Evolutionary conservation across 1,140 invertebrate species (phyloP), one percentile per base, ranked within the genome.

Genomic region (Palaemon carinicauda): DNA sequence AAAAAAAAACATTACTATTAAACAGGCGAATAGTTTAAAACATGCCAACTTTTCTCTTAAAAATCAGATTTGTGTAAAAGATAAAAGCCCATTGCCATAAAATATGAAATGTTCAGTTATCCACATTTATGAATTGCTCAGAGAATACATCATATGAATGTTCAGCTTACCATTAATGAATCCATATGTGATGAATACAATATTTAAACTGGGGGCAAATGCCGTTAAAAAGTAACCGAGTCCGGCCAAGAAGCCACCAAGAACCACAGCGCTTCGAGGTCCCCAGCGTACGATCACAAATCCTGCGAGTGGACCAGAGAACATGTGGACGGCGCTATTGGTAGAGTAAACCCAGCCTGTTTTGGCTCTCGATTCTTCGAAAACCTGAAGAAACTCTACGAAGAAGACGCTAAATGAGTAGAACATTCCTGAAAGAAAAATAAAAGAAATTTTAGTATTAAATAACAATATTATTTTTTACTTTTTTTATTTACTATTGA

Each of bases 181-280:
- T 27, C 94, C 94, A 87, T 93, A 94, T 0, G 93, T 92, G 12
- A 94, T 56, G 82, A 93, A 93, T 1, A 94, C 90, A 31, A 92
- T 85, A 31, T 91, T 90, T 7, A 94, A 90, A 56, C 90, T 92
- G 4, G 92, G 91, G 14, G 93, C 91, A 75, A 93, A 91, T 15
- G 91, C 90, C 56, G 92, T 93, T 10, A 92, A 77, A 24, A 93
- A 85, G 82, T 93, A 93, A 3, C 92, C 93, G 1, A 91, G 81
- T 5, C 91, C 88, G 17, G 93, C 91, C 27, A 94, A 89, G 10
- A 94, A 12, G 1, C 92, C 91, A 0, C 93, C 94, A 15, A 91
- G 85, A 29, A 94, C 92, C 1, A 92, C 91, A 0, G 94, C 92
- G 52, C 89, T 87, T 15, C 94, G 90, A 77, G 92, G 92, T 1